Evolutionary conservation across 2,113 vertebrate genomes (phyloP).

Genomic region (Microtus pennsylvanicus): DNA sequence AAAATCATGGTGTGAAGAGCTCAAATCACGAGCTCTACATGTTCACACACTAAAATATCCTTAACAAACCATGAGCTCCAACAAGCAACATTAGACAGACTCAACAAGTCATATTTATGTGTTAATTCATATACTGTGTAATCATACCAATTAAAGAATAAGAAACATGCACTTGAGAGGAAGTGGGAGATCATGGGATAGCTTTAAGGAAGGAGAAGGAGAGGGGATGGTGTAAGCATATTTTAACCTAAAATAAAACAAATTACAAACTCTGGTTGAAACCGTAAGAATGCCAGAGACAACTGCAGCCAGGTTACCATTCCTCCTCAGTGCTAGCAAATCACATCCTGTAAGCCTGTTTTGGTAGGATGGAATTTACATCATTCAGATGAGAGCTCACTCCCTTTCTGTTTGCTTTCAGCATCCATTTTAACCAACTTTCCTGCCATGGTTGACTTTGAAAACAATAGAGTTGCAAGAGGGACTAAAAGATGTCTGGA

Average conservation of each 20-base stretch:
- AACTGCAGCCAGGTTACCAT: background rate
- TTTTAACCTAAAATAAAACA: background rate
- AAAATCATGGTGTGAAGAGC: slow-evolving; percentile 4
- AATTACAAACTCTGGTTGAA: background rate
- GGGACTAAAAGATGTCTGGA: background rate
- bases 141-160: background rate
- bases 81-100: background rate
- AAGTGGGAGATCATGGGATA: background rate
- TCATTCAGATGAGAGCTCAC: background rate
- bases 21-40: background rate
- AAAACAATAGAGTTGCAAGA: slow-evolving; percentile 2
- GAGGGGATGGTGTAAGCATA: background rate
- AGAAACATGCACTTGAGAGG: background rate
- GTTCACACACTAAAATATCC: background rate
- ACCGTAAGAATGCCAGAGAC: background rate
- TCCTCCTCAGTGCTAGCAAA: background rate
- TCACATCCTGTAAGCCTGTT: background rate
- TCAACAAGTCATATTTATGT: background rate
- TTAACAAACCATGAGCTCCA: background rate
- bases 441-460: background rate
- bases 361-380: background rate
- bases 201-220: background rate
- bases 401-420: slow-evolving; percentile 23
- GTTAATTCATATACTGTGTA: no score
- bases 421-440: slow-evolving; percentile 35